Conservation (phyloP, 2,113 vertebrate genomes). For the Alethe diademata region DNA sequence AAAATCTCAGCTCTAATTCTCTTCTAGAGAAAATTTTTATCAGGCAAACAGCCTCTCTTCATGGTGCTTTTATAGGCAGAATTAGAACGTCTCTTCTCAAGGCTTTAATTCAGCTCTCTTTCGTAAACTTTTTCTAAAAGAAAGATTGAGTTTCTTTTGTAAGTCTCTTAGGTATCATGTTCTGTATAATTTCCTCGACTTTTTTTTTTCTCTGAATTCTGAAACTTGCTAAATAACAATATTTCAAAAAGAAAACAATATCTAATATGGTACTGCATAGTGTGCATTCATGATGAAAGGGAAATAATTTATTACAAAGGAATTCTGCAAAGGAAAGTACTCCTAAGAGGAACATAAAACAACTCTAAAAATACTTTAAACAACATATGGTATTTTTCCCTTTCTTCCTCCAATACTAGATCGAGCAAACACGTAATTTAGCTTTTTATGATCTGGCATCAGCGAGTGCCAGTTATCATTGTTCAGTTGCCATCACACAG, state of each 20-base stretch:
- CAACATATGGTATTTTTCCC: conserved; percentile 47
- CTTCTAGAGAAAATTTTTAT: not conserved
- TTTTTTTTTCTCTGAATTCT: not conserved
- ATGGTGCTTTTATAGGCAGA: not conserved
- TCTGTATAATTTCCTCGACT: not conserved
- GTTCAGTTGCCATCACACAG: not conserved
- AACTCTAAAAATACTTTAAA: conserved; percentile 23
- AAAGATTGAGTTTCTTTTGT: not conserved
- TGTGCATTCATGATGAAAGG: not conserved
- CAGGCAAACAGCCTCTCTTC: not conserved
- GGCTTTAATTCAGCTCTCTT: not conserved
- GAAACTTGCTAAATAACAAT: not conserved
- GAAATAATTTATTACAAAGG: not conserved
- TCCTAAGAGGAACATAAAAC: not conserved
- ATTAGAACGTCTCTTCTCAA: not conserved
- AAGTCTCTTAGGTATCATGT: not conserved
- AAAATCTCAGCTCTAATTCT: not conserved
- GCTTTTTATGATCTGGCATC: conserved; percentile 7
- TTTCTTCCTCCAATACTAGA: not conserved
- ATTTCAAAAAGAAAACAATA: not conserved
- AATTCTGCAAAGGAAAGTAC: not conserved
- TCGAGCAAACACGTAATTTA: not conserved
- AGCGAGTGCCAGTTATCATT: conserved; percentile 2
- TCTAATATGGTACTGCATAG: not conserved
- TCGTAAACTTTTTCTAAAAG: not conserved